Percentiles rank a stretch among this genome's conserved stretches.
These are phyloP conservation scores for Phaethornis superciliosus DNA, from an alignment of 2,113 vertebrate genomes.

Conservation along the genomic window DNA sequence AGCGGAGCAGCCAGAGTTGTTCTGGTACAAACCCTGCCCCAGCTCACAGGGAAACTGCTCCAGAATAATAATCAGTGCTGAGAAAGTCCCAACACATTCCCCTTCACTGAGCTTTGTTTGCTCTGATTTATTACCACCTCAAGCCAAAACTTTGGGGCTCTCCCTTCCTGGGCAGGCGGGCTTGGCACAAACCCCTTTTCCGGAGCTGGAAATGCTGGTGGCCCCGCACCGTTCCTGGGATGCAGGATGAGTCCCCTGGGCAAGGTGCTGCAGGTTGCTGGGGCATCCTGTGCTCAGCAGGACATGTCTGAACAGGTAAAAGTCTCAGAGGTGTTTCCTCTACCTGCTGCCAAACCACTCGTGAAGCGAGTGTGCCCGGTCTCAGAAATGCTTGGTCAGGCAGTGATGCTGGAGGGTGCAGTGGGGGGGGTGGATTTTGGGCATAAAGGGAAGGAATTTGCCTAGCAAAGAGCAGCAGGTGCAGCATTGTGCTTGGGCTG, in stretches of 20 bases:
- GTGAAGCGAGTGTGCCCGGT: fast-evolving
- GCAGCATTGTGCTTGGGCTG: neutral
- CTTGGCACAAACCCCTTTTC: neutral
- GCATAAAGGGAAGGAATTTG: neutral
- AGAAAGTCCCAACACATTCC: neutral
- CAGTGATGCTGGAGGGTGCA: neutral
- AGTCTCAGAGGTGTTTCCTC: neutral
- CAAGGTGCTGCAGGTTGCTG: neutral
- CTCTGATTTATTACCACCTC: neutral
- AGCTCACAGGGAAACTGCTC: neutral
- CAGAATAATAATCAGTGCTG: neutral
- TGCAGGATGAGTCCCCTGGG: neutral
- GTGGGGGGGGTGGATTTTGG: fast-evolving
- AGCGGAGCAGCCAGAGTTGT: neutral
- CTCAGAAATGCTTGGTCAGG: neutral
- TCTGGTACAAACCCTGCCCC: neutral
- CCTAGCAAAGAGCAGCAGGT: neutral
- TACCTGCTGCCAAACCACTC: fast-evolving
- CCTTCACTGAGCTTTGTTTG: neutral
- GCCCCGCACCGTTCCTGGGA: fast-evolving
- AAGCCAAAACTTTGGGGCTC: neutral
- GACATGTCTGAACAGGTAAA: neutral
- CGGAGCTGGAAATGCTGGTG: neutral
- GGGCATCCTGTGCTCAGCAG: fast-evolving
- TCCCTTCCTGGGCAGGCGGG: constrained; percentile 5